A percentile compares a stretch with the other conserved stretches of the same genome.
Conservation (phyloP, 2,113 vertebrate species). For the Phylloscopus trochiloides region DNA sequence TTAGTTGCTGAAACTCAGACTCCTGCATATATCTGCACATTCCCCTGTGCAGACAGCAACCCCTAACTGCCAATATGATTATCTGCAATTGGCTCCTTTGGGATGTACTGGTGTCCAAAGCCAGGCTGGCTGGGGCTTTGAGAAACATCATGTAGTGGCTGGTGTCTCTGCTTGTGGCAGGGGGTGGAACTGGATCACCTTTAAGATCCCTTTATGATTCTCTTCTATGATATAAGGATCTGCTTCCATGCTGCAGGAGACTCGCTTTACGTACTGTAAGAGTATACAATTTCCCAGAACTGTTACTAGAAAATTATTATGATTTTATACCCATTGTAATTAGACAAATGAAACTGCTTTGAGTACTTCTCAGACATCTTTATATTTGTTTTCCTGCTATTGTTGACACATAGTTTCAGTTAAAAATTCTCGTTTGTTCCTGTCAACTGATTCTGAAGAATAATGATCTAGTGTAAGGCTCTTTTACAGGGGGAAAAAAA, state of each 20-base stretch:
- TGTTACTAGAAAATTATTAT: not conserved
- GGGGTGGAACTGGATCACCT: not conserved
- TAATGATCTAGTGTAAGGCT: not conserved
- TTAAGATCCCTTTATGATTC: not conserved
- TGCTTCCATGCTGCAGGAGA: not conserved
- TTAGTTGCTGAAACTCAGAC: not conserved
- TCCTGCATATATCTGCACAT: not conserved
- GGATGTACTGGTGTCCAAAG: not conserved
- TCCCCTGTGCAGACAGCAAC: not conserved
- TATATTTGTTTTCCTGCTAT: not conserved
- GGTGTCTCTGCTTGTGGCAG: not conserved
- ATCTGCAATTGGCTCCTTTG: not conserved
- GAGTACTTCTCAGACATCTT: not conserved
- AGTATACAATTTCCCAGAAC: not conserved
- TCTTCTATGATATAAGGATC: not conserved
- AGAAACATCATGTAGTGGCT: rapidly evolving
- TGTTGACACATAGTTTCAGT: not conserved
- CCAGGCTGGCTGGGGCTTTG: not conserved
- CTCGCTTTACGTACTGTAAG: not conserved
- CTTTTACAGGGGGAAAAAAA: not conserved
- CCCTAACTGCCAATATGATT: not conserved
- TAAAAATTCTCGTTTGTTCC: not conserved
- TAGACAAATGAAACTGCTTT: not conserved
- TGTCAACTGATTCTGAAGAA: not conserved
- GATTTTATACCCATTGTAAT: not conserved